Evolutionary conservation across 1,140 invertebrate species (phyloP), one percentile per base, ranked within the genome.

Genomic region (Pseudomyrmex cubaensis): DNA sequence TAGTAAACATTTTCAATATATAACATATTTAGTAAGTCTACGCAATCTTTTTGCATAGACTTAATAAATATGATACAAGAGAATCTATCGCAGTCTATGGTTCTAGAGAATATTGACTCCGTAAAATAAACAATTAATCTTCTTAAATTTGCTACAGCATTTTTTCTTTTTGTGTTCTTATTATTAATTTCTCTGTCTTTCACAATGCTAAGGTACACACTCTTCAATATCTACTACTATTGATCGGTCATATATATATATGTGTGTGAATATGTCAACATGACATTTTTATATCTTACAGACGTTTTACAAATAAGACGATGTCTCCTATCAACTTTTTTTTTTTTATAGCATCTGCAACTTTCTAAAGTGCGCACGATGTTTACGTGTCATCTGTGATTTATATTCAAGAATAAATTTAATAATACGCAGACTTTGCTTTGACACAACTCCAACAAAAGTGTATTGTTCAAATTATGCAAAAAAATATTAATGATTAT

Each of bases 301-400:
- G 35, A 70, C 15, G 12, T n/a, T 20, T n/a, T 25, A 70, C 66
- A 80, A 80, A 80, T 46, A 72, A 59, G n/a, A 35, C 22, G 44
- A 80, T 48, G 20, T 72, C 44, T 61, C 1, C 66, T 35, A 20
- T 70, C 66, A 70, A 57, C 50, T 78, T 12, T 7, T 74, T 46
- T 46, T 66, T 69, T 62, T 78, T 56, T 46, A 8, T 44, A 35
- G 46, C 76, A 50, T 70, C 76, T 25, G 44, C 22, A n/a, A 44
- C 66, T 80, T 80, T 72, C 76, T 80, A 80, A 80, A 80, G 54
- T 70, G 44, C 17, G 44, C 22, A 44, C 20, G 5, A 69, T 50
- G 35, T 78, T 22, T 1, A 17, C 20, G 25, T 17, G 4, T 59
- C 48, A n/a, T 59, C n/a, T 54, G 48, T 12, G n/a, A 22, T 77